Evolutionary conservation across 2,888 invertebrate genomes (phyloP), one percentile per base, ranked within the genome.

Genomic region (Drosophila paranaensis): DNA sequence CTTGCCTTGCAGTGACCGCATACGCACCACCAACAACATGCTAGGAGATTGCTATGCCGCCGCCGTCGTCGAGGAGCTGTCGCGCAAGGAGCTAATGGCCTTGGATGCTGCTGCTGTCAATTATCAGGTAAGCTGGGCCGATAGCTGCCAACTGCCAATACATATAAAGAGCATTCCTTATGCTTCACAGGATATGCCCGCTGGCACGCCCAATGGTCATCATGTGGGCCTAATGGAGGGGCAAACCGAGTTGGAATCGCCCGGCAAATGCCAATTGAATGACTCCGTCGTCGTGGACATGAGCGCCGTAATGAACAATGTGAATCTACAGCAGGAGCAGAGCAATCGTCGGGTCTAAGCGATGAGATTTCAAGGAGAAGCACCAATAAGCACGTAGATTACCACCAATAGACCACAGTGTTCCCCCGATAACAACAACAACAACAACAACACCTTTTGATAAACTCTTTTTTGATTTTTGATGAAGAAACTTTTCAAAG

Each of bases 41-140:
- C 92, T 97, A 62, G 97, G 97, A 0, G 97, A 97, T 90, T 97
- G 97, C 91, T 97, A 97, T 91, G 95, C 97, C 2, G 97, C 97
- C 3, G 97, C 97, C 0, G 95, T 97, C 2, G 96, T 97, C 14
- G 97, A 97, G 90, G 95, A 96, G 82, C 93, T 97, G 53, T 97
- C 97, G 13, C 96, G 96, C 92, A 95, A 96, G 75, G 97, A 97
- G 91, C 93, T 97, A 27, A 95, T 96, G 95, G 96, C 96, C 0
- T 94, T 95, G 78, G 96, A 96, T 89, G 95, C 95, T 45, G 95
- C 95, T 57, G 95, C 95, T 55, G 94, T 94, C 48, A 88, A 91
- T 43, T 94, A 94, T 91, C 94, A 94, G 93, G 94, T 94, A 88
- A 37, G 6, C 11, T 6, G 13, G 16, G 0, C 10, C 8, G 0